These are phyloP conservation scores for Cyrtonyx montezumae DNA, from an alignment of 2,113 vertebrate species.

Conservation along the genomic window DNA sequence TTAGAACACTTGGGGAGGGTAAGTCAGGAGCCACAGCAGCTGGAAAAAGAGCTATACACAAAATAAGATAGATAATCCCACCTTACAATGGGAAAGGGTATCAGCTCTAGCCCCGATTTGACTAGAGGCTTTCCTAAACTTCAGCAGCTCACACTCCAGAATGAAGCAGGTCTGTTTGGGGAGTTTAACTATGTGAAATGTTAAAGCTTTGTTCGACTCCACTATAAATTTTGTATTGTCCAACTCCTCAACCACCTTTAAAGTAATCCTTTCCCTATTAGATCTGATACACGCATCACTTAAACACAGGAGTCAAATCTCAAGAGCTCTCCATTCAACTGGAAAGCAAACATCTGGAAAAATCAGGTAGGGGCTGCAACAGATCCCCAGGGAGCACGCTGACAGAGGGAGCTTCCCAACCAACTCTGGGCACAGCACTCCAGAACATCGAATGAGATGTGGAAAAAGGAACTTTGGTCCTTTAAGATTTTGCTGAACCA, in stretches of 20 bases:
- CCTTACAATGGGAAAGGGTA: neutral
- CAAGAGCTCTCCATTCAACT: too few relatives aligned
- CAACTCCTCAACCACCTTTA: too few relatives aligned
- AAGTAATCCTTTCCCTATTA: too few relatives aligned
- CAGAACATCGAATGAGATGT: neutral
- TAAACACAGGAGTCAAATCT: too few relatives aligned
- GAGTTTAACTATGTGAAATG: too few relatives aligned
- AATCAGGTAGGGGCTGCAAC: neutral
- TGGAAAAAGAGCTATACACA: neutral
- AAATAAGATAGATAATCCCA: neutral
- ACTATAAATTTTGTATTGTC: too few relatives aligned
- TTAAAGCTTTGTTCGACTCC: too few relatives aligned
- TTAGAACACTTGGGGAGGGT: neutral
- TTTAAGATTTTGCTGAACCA: neutral
- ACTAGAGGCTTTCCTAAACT: neutral
- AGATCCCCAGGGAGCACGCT: neutral
- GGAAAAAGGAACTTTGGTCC: rapidly evolving
- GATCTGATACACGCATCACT: too few relatives aligned
- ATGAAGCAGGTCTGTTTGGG: too few relatives aligned
- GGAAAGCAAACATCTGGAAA: neutral
- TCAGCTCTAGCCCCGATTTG: neutral
- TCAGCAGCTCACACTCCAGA: too few relatives aligned
- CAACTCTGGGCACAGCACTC: neutral
- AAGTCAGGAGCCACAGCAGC: neutral
- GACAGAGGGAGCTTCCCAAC: neutral